Conservation (phyloP, 2,797 vertebrate species). For the Enteromius unitaeniatus region DNA sequence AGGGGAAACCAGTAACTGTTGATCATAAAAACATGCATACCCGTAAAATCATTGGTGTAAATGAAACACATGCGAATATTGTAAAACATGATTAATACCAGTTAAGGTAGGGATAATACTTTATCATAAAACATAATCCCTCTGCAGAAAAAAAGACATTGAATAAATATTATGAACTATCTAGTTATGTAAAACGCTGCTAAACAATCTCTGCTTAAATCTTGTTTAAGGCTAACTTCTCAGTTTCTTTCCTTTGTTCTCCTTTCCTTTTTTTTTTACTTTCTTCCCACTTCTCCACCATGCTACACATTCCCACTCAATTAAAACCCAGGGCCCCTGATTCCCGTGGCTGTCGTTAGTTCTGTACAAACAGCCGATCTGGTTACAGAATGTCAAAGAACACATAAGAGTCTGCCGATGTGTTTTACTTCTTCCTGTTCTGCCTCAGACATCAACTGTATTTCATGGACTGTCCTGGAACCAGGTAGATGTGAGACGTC, state of each 20-base stretch:
- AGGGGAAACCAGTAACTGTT: slow-evolving; percentile 8
- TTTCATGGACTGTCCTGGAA: slow-evolving; percentile 54
- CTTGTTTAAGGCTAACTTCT: background rate
- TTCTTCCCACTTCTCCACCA: slow-evolving; percentile 49
- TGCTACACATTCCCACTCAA: slow-evolving; percentile 19
- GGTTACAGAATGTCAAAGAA: slow-evolving; percentile 39
- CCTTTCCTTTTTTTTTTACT: background rate
- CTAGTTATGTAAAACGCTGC: background rate
- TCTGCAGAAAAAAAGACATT: slow-evolving; percentile 16
- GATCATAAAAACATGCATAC: slow-evolving; percentile 20
- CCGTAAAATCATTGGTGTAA: slow-evolving; percentile 5
- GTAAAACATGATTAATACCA: slow-evolving; percentile 33
- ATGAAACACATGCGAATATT: slow-evolving; percentile 32
- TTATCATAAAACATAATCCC: slow-evolving; percentile 37
- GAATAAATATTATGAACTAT: slow-evolving; percentile 20
- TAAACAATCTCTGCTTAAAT: slow-evolving; percentile 15
- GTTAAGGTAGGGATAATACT: slow-evolving; percentile 20
- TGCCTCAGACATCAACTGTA: slow-evolving; percentile 54
- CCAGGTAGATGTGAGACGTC: slow-evolving; percentile 31
- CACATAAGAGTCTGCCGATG: slow-evolving; percentile 58
- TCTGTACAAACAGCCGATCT: slow-evolving; percentile 39
- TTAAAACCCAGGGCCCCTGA: slow-evolving; percentile 33
- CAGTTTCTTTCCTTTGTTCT: background rate
- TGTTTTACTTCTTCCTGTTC: slow-evolving; percentile 65
- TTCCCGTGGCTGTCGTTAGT: slow-evolving; percentile 23